Percentiles rank a stretch among this genome's conserved stretches.
Conservation (phyloP, 2,797 vertebrate genomes). For the Myotis vivesi region DNA sequence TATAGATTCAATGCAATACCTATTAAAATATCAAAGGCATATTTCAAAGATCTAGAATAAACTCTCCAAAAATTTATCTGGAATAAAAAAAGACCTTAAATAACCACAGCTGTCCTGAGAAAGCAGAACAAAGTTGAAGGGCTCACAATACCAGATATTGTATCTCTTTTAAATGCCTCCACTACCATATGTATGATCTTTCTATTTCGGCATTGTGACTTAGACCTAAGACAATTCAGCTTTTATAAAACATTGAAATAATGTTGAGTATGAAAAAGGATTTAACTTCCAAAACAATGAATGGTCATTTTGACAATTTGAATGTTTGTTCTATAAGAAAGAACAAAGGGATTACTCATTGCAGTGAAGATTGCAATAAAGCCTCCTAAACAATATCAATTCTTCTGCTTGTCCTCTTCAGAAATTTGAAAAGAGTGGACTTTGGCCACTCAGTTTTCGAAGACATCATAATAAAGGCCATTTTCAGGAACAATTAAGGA, state of each 20-base stretch:
- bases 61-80: too few relatives aligned
- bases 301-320: background rate
- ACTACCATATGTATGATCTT: background rate
- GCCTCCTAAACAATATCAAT: background rate
- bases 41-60: too few relatives aligned
- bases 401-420: background rate
- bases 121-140: too few relatives aligned
- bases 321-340: background rate
- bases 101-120: too few relatives aligned
- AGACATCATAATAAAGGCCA: background rate
- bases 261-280: background rate
- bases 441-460: background rate
- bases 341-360: background rate
- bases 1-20: too few relatives aligned
- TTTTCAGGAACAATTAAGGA: background rate
- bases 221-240: background rate
- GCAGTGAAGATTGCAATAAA: background rate
- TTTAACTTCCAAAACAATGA: background rate
- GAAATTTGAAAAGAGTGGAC: background rate
- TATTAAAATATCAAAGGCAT: too few relatives aligned
- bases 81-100: too few relatives aligned
- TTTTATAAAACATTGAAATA: background rate
- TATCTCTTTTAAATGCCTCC: background rate
- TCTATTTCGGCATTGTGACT: accelerated
- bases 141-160: too few relatives aligned